Conservation (phyloP, 2,113 vertebrate genomes). For the Nibea coibor region DNA sequence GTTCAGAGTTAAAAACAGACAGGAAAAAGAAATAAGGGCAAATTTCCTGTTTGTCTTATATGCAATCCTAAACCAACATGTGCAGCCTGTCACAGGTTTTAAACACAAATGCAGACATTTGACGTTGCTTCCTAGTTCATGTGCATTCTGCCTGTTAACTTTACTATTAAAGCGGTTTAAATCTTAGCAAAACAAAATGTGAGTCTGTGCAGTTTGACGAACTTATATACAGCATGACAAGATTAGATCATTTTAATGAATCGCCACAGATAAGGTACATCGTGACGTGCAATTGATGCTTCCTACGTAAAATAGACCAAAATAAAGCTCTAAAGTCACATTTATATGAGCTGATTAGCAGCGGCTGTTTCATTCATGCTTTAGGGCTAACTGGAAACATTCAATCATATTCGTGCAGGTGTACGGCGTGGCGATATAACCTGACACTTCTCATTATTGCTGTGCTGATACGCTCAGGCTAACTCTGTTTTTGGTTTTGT, state of each 20-base stretch:
- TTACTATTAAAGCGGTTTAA: background rate
- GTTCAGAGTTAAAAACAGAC: constrained; percentile 17
- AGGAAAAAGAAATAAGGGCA: constrained; percentile 4
- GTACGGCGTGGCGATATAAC: background rate
- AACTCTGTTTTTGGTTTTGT: background rate
- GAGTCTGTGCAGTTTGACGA: background rate
- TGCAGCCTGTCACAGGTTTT: background rate
- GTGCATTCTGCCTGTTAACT: background rate
- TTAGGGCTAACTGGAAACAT: background rate
- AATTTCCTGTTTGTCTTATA: constrained; percentile 29
- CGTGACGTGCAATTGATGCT: background rate
- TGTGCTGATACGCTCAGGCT: background rate
- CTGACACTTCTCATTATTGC: background rate
- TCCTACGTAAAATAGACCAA: background rate
- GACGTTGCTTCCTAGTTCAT: background rate
- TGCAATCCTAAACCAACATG: background rate
- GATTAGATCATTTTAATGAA: background rate
- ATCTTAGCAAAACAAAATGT: background rate
- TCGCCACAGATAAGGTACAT: background rate
- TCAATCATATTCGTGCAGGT: background rate
- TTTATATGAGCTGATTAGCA: constrained; percentile 9
- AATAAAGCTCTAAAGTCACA: background rate
- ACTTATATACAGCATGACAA: background rate
- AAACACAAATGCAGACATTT: background rate
- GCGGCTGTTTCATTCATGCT: background rate